Conservation (phyloP, 2,113 vertebrate genomes). For the Pica pica region DNA sequence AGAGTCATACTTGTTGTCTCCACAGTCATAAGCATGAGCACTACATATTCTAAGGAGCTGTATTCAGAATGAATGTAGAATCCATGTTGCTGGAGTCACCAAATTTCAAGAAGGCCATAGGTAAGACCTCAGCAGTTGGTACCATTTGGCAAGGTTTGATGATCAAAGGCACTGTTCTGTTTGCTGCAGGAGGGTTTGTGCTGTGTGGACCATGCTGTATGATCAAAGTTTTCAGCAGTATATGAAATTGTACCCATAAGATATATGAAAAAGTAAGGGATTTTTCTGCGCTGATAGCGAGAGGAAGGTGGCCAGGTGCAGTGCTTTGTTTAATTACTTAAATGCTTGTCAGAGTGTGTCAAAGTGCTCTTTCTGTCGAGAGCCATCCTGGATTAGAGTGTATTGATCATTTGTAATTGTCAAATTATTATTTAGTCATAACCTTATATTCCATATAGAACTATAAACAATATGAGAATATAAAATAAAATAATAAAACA, state of each 20-base stretch:
- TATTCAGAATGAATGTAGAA: background rate
- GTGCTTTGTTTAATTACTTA: background rate
- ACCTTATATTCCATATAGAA: background rate
- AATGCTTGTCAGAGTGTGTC: background rate
- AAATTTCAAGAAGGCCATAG: background rate
- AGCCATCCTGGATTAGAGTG: background rate
- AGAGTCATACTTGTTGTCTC: background rate
- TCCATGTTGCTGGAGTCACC: background rate
- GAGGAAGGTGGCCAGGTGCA: background rate
- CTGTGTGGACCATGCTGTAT: background rate
- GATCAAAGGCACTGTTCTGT: background rate
- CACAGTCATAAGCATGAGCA: fast-evolving
- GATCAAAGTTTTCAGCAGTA: background rate
- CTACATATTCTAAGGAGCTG: background rate
- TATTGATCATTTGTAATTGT: background rate
- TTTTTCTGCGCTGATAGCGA: background rate
- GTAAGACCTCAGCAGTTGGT: fast-evolving
- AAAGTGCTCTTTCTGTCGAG: background rate
- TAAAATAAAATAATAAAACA: background rate
- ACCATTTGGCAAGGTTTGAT: background rate
- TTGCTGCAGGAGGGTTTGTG: background rate
- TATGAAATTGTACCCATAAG: background rate
- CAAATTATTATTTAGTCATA: background rate
- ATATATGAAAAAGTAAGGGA: background rate
- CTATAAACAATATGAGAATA: background rate